Evolutionary conservation across 2,113 vertebrate genomes (phyloP), one percentile per base, ranked within the genome.

Genomic region (Stercorarius parasiticus): DNA sequence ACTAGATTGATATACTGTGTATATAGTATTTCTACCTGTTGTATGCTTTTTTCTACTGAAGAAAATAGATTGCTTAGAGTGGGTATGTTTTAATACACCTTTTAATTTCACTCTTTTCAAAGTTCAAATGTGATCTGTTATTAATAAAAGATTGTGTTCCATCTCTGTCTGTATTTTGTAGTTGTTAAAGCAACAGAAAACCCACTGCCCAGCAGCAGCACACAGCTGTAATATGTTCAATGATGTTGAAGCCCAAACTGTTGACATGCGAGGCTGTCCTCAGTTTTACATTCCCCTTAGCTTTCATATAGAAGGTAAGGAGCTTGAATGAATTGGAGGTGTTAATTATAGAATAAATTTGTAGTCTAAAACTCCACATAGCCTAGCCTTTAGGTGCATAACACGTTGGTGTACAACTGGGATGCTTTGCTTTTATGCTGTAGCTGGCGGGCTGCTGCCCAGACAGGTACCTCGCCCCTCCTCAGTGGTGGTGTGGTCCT

Each of bases 61-160:
- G 98, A 98, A 98, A 96, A 91, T 95, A 77, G 70, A 79, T 88
- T 90, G 66, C 93, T 82, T 93, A 88, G 93, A 93, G 93, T 97
- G 98, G 98, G 98, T 98, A 98, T 98, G 98, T 98, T 98, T 98
- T 98, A 98, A 98, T 98, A 98, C 55, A 95, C 98, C 97, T 97
- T 90, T 85, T 88, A 97, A 95, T 96, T 47, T 97, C 94, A 86
- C 64, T 80, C 83, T 96, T 97, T 94, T 97, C 30, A 12, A 94
- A 93, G 80, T 97, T 95, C 53, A 90, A 55, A 88, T 94, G 64
- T 82, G 95, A 93, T 77, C 66, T 92, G 79, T 98, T 98, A 92
- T 94, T 95, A 98, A 98, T 98, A 98, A 98, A 98, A 96, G 71
- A 91, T 30, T 85, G 52, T 93, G 84, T 77, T 93, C 40, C 14